Conservation (phyloP, 1,140 invertebrate genomes). For the Pinna nobilis region DNA sequence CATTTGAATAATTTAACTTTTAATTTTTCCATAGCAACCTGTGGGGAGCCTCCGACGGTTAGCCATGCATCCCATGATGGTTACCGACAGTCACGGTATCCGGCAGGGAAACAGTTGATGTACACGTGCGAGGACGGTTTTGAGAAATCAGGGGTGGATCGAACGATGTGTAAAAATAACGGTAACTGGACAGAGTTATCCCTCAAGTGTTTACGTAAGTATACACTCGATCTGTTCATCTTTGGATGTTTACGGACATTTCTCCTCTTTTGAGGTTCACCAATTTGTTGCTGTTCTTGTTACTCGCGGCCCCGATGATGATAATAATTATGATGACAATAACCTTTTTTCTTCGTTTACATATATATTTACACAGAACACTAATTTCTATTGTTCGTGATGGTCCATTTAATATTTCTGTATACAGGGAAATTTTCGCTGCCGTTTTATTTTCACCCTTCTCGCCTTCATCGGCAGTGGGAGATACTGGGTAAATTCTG, state of each 20-base stretch:
- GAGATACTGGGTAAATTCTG: no score
- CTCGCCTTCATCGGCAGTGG: no score
- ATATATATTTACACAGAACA: not conserved
- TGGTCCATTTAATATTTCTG: no score
- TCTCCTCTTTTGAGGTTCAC: not conserved
- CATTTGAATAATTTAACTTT: not conserved
- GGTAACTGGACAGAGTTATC: constrained; percentile 23
- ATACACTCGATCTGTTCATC: not conserved
- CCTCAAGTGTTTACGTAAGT: not conserved
- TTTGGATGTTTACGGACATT: not conserved
- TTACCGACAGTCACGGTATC: constrained; percentile 68
- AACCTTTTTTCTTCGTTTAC: no score
- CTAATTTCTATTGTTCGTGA: not conserved
- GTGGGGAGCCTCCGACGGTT: constrained; percentile 47
- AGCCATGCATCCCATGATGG: constrained; percentile 50
- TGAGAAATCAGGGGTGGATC: not conserved
- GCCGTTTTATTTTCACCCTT: no score
- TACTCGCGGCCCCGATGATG: no score
- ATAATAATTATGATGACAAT: not conserved
- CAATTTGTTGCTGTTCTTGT: no score
- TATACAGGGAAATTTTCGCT: no score
- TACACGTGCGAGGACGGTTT: constrained; percentile 85
- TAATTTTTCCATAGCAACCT: constrained; percentile 45
- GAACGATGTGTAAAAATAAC: constrained; percentile 39
- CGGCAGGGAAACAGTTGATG: constrained; percentile 82